A percentile compares a stretch with the other conserved stretches of the same genome.
These are phyloP conservation scores for Drosophila neotestacea DNA, from an alignment of 2,888 invertebrate species.

Conservation along the genomic window DNA sequence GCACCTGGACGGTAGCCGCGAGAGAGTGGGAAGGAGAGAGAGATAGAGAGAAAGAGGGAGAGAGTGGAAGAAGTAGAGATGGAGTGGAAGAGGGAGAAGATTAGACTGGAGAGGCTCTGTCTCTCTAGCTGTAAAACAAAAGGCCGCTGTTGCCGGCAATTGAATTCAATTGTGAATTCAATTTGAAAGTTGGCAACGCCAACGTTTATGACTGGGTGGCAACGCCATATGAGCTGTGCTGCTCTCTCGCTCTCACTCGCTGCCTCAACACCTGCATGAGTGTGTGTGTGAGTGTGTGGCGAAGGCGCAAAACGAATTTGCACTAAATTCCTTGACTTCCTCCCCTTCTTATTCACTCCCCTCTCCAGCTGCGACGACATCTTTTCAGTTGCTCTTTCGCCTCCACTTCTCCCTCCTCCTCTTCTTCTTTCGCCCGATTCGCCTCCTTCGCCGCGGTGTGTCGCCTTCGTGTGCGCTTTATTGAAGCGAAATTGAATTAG, in stretches of 20 bases:
- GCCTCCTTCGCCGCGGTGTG: slow-evolving; percentile 43
- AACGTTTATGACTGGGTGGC: slow-evolving; percentile 61
- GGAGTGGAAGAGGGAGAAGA: neutral
- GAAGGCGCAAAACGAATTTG: slow-evolving; percentile 77
- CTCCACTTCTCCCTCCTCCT: slow-evolving; percentile 7
- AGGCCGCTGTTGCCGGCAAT: slow-evolving; percentile 59
- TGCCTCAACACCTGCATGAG: neutral
- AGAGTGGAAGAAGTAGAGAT: neutral
- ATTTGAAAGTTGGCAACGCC: slow-evolving; percentile 73
- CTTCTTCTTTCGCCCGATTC: slow-evolving; percentile 14
- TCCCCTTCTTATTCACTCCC: neutral
- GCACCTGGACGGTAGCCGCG: slow-evolving; percentile 20
- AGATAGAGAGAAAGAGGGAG: neutral
- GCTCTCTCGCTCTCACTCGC: slow-evolving; percentile 8
- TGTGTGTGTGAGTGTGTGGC: slow-evolving; percentile 24
- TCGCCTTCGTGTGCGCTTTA: slow-evolving; percentile 75
- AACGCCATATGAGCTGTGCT: slow-evolving; percentile 44
- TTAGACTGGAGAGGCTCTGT: neutral
- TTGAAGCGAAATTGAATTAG: slow-evolving; percentile 80
- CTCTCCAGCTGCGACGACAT: slow-evolving; percentile 50
- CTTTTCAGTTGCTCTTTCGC: slow-evolving; percentile 55
- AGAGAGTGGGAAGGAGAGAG: neutral
- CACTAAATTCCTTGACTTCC: slow-evolving; percentile 67
- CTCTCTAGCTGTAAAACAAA: slow-evolving; percentile 60
- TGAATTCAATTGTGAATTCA: slow-evolving; percentile 80